These are phyloP conservation scores for Ancistrus triradiatus DNA, from an alignment of 2,113 vertebrate genomes.

Conservation along the genomic window DNA sequence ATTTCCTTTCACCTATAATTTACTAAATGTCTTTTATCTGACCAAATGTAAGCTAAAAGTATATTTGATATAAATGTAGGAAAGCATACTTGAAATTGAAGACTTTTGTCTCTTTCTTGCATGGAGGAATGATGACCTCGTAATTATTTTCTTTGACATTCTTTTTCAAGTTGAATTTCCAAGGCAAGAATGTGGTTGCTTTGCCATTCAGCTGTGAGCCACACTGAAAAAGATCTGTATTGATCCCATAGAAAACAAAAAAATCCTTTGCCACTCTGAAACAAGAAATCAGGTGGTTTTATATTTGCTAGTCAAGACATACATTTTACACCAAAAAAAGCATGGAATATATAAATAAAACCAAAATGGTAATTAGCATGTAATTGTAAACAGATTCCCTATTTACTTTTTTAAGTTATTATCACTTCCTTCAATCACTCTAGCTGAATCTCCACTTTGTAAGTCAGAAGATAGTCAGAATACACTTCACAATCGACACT, in stretches of 20 bases:
- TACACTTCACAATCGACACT: not conserved
- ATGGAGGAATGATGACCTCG: conserved; percentile 55
- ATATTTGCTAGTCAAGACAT: not conserved
- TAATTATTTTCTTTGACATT: conserved; percentile 53
- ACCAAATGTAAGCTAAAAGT: no score
- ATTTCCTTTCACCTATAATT: no score
- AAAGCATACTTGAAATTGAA: conserved; percentile 56
- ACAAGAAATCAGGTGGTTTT: not conserved
- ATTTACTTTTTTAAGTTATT: no score
- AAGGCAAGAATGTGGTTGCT: conserved; percentile 50
- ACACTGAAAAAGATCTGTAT: conserved; percentile 67
- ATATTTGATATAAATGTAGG: not conserved
- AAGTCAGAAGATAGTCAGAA: no score
- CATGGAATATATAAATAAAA: no score
- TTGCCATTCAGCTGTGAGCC: conserved; percentile 60
- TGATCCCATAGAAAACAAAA: conserved; percentile 67
- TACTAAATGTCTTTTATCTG: no score
- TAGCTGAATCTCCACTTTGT: no score
- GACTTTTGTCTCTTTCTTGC: conserved; percentile 52
- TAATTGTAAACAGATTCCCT: no score
- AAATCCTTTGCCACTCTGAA: conserved; percentile 60
- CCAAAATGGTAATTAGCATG: no score
- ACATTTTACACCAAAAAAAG: not conserved
- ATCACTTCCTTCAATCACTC: no score
- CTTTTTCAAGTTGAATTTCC: conserved; percentile 57